Base-by-base conservation (phyloP, 1,140 invertebrate species). In the Ptiloglossa arizonensis region DNA sequence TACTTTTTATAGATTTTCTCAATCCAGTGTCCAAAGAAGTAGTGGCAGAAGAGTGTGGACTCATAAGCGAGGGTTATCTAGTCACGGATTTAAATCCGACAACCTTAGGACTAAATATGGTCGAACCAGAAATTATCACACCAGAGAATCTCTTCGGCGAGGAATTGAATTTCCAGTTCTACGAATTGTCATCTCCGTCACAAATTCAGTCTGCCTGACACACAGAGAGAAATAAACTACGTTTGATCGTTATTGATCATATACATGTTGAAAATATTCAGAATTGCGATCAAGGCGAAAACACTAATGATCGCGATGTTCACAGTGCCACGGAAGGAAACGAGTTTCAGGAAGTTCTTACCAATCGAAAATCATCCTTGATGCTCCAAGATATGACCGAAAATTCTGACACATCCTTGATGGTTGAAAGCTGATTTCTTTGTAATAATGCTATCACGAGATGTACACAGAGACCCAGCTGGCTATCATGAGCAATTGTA, bases 21-120 rank as follows among this genome's bases (percentile, higher is more conserved):
- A 94, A 94, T 85, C 93, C 94, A 64, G 92, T 94, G 13, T 92
- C 94, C 2, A 94, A 94, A 85, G 93, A 94, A 81, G 91, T 94
- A 38, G 91, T 94, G 0, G 94, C 94, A 2, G 93, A 94, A 79
- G 94, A 95, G 84, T 94, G 94, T 73, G 94, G 94, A 13, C 85
- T 93, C 1, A 88, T 93, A 6, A 90, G 90, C 6, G 93, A 92
- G 59, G 91, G 93, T 54, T 94, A 93, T 79, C 82, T 94, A 8
- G 93, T 94, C 1, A 94, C 94, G 0, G 94, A 94, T 79, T 70
- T 94, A 9, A 94, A 94, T 81, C 93, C 94, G 4, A 90, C 91
- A 6, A 87, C 91, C 3, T 74, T 94, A 17, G 93, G 93, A 9
- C 63, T 94, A 35, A 94, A 93, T 81, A 88, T 94, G 78, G 81